Evolutionary conservation across 1,140 invertebrate species (phyloP).

Genomic region (Penaeus chinensis): DNA sequence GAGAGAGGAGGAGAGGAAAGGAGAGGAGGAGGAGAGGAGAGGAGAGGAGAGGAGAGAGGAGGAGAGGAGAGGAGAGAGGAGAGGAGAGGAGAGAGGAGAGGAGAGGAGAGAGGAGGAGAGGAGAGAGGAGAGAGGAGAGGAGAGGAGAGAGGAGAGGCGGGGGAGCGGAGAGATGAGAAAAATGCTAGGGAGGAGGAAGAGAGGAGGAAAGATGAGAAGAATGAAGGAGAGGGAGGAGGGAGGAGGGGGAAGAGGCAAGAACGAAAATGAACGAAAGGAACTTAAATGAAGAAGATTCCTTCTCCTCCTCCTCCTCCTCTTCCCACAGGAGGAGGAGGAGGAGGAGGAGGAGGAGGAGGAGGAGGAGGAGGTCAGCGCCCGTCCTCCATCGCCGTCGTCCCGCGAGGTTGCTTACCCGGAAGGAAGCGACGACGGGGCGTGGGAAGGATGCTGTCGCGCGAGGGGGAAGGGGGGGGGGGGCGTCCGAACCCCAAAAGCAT

Average conservation of each 20-base stretch:
- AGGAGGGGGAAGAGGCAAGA: background rate
- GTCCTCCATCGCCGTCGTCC: too few relatives aligned
- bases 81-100: background rate
- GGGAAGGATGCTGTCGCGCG: too few relatives aligned
- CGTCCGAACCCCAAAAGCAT: background rate
- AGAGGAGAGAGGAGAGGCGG: background rate
- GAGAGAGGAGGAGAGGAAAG: background rate
- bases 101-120: background rate
- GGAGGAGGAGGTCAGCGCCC: too few relatives aligned
- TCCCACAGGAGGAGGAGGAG: too few relatives aligned
- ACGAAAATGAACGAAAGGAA: background rate
- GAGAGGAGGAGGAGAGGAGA: background rate
- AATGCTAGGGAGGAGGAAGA: background rate
- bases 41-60: background rate
- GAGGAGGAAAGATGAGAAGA: background rate
- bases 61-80: too few relatives aligned
- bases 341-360: too few relatives aligned
- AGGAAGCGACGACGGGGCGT: too few relatives aligned
- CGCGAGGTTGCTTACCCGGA: too few relatives aligned
- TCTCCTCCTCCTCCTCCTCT: too few relatives aligned
- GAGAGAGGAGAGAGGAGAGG: background rate
- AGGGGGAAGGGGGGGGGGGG: background rate
- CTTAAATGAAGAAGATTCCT: too few relatives aligned
- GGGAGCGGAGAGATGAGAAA: background rate
- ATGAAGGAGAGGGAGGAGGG: background rate